phyloP scores from a whole-genome alignment of 1,140 invertebrate genomes.

The Drosophila kikkawai region DNA sequence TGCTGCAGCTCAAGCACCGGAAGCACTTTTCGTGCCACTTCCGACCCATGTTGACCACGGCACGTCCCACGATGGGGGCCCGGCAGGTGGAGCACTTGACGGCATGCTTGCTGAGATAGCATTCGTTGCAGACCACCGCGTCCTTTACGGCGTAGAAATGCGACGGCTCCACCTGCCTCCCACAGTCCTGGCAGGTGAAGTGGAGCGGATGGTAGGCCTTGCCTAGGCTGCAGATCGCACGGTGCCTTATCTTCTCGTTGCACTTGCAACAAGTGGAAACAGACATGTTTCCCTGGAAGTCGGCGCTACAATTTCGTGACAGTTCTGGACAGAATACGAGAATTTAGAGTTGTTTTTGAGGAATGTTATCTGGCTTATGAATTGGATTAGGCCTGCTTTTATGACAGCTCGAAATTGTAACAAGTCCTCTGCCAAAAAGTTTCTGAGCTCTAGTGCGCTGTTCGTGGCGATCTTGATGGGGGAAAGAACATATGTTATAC shows the following conservation, averaged over 20 bases:
- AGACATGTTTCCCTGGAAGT: slow-evolving; percentile 8
- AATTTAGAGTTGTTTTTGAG: not conserved
- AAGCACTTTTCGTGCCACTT: slow-evolving; percentile 61
- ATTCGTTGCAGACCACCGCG: slow-evolving; percentile 38
- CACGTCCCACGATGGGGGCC: slow-evolving; percentile 24
- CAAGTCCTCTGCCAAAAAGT: not conserved
- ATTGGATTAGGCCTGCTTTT: not conserved
- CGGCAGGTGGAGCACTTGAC: slow-evolving; percentile 31
- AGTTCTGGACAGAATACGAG: not conserved
- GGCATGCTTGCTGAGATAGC: slow-evolving; percentile 34
- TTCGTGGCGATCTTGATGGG: too few species aligned
- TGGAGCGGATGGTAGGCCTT: slow-evolving; percentile 52
- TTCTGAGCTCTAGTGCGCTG: not conserved
- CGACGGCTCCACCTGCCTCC: slow-evolving; percentile 2
- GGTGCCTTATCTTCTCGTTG: slow-evolving; percentile 20
- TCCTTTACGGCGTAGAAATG: slow-evolving; percentile 24
- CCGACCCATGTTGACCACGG: slow-evolving; percentile 22
- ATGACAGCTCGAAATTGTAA: not conserved
- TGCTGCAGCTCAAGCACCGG: slow-evolving; percentile 43
- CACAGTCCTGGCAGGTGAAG: slow-evolving; percentile 44
- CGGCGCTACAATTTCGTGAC: not conserved
- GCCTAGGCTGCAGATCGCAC: slow-evolving; percentile 23
- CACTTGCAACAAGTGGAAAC: slow-evolving; percentile 46
- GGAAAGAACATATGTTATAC: too few species aligned
- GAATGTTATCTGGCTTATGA: not conserved